phyloP scores from a whole-genome alignment of 2,797 vertebrate genomes.

The Cercopithecus mitis region DNA sequence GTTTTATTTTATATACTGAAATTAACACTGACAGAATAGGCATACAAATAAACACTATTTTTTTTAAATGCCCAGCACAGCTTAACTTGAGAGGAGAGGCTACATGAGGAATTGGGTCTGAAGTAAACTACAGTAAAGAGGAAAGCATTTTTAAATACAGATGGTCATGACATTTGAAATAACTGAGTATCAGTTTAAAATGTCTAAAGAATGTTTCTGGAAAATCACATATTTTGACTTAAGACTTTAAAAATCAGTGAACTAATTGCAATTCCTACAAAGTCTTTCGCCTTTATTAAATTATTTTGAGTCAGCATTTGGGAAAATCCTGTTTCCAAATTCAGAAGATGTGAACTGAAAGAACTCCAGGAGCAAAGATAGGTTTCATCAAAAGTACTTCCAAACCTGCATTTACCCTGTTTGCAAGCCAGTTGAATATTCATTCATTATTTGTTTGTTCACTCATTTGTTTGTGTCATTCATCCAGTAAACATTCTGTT shows the following conservation, averaged over 20 bases:
- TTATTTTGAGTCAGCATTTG: neutral
- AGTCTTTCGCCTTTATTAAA: neutral
- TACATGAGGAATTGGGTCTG: neutral
- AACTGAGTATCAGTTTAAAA: neutral
- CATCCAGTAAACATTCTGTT: neutral
- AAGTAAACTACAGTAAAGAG: neutral
- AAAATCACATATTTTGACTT: conserved; percentile 23
- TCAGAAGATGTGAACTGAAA: neutral
- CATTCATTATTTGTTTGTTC: neutral
- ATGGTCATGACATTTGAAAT: neutral
- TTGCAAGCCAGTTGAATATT: neutral
- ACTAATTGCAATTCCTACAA: neutral
- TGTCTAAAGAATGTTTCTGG: neutral
- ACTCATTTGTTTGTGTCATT: neutral
- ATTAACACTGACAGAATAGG: neutral
- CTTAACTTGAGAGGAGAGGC: neutral
- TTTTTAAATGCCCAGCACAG: neutral
- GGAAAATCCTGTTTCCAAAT: neutral
- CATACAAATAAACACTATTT: neutral
- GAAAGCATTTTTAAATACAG: conserved; percentile 36
- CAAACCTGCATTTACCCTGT: neutral
- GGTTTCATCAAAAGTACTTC: neutral
- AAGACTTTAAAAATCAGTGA: conserved; percentile 30
- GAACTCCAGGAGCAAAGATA: neutral
- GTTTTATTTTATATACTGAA: conserved; percentile 28